phyloP scores from a whole-genome alignment of 2,113 vertebrate genomes.

The Formicarius rufipectus region DNA sequence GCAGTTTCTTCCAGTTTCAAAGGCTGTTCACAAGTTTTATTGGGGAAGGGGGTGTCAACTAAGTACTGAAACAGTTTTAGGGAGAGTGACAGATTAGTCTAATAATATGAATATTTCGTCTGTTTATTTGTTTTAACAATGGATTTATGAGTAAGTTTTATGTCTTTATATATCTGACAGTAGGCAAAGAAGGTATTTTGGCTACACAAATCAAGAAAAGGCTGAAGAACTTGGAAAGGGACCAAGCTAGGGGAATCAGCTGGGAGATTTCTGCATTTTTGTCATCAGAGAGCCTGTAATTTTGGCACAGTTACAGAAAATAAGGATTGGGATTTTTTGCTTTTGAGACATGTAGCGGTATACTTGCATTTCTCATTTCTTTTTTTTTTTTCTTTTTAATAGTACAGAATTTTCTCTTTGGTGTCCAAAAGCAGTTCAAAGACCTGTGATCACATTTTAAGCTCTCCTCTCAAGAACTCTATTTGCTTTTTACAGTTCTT shows the following conservation, averaged over 20 bases:
- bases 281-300: background rate
- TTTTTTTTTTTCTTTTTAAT: background rate
- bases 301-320: conserved; percentile 2
- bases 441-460: background rate
- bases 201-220: background rate
- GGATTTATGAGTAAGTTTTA: background rate
- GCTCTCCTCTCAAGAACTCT: background rate
- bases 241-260: background rate
- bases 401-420: background rate
- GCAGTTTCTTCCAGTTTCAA: background rate
- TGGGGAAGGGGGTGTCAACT: background rate
- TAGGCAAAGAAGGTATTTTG: background rate
- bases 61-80: background rate
- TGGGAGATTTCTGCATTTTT: background rate
- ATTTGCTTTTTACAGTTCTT: background rate
- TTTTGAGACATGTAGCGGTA: background rate
- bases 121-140: background rate
- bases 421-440: background rate
- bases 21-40: background rate
- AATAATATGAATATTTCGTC: background rate
- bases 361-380: background rate
- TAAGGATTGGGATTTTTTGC: background rate
- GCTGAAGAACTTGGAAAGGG: background rate
- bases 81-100: background rate
- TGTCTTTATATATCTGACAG: background rate